Conservation (phyloP, 2,797 vertebrate species). For the Apodemus agrarius region DNA sequence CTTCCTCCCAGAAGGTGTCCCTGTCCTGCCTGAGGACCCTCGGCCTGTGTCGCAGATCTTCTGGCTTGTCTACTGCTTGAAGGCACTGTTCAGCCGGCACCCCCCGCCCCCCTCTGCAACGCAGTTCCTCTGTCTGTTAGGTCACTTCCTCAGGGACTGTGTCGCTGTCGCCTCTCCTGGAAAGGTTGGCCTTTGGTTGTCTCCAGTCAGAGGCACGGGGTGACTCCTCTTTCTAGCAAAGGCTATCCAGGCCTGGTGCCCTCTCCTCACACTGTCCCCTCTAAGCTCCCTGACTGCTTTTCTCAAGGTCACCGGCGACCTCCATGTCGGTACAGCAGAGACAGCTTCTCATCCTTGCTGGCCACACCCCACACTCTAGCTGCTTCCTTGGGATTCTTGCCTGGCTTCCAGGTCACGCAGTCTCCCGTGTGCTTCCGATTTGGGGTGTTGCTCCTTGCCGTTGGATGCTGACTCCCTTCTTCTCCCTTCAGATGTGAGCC, state of each 20-base stretch:
- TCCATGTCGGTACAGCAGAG: neutral
- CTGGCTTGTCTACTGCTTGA: neutral
- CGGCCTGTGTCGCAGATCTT: neutral
- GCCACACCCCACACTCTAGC: neutral
- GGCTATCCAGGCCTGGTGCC: neutral
- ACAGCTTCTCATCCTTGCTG: neutral
- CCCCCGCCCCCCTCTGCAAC: too few species aligned
- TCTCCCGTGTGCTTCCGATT: neutral
- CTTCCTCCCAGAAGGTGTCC: neutral
- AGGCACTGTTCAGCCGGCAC: neutral
- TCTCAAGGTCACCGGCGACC: conserved; percentile 5
- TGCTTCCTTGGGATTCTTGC: conserved; percentile 3
- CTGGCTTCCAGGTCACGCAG: neutral
- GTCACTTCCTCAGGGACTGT: neutral
- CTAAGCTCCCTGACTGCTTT: neutral
- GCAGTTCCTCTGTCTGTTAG: neutral
- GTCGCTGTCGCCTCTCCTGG: neutral
- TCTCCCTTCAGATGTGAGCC: neutral
- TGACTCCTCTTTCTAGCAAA: neutral
- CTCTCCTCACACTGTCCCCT: neutral
- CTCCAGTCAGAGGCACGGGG: neutral
- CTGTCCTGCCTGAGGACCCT: conserved; percentile 16
- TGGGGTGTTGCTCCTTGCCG: neutral
- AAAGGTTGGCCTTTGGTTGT: neutral
- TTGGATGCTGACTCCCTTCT: neutral